Evolutionary conservation across 1,140 invertebrate genomes (phyloP).

Genomic region (Charaxes varanes): DNA sequence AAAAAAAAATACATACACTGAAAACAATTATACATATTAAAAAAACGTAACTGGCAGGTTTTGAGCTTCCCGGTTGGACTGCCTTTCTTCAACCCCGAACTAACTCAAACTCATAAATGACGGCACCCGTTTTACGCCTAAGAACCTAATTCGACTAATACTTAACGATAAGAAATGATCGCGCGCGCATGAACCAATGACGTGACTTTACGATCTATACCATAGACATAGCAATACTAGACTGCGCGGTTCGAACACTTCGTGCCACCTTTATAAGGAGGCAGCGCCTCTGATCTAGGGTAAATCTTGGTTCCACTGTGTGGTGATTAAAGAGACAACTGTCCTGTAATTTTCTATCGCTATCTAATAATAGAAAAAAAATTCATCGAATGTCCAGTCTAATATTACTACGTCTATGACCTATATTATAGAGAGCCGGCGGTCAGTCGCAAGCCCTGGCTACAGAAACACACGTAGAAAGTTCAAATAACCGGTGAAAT

Average conservation of each 20-base stretch:
- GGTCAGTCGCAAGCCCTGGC: conserved; percentile 36
- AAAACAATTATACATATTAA: conserved; percentile 7
- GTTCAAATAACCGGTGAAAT: conserved; percentile 58
- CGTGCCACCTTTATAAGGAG: too few relatives aligned
- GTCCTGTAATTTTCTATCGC: too few relatives aligned
- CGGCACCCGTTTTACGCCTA: conserved; percentile 56
- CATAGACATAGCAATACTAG: too few relatives aligned
- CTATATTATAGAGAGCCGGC: conserved; percentile 38
- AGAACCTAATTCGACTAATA: conserved; percentile 57
- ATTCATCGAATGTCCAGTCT: too few relatives aligned
- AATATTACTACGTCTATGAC: too few relatives aligned
- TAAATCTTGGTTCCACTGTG: too few relatives aligned
- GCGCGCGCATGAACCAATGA: conserved; percentile 46
- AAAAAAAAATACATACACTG: conserved; percentile 5
- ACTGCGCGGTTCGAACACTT: too few relatives aligned
- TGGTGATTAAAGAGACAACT: too few relatives aligned
- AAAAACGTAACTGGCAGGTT: conserved; percentile 15
- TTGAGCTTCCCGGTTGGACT: conserved; percentile 6
- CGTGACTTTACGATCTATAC: too few relatives aligned
- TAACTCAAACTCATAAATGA: conserved; percentile 71
- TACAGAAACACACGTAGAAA: conserved; percentile 60
- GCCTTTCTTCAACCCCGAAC: conserved; percentile 35
- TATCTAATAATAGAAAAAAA: too few relatives aligned
- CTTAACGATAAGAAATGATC: conserved; percentile 56
- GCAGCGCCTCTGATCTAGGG: too few relatives aligned